A percentile compares a stretch with the other conserved stretches of the same genome.
Conservation (phyloP, 2,888 invertebrate genomes). For the Oxytorus armatus region DNA sequence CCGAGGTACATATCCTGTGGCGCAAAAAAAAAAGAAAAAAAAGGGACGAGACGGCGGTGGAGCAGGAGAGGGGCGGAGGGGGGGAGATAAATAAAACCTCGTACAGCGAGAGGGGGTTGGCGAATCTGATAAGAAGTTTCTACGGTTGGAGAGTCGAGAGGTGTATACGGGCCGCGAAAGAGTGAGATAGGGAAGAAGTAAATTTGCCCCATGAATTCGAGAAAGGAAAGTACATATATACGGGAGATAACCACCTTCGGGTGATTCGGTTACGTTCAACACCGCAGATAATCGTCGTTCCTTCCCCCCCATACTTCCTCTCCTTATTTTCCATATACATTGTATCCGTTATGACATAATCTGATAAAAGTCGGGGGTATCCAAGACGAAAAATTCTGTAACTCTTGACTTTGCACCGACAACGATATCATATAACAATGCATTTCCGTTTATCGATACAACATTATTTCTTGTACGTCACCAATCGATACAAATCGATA, state of each 20-base stretch:
- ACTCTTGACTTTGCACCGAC: too few relatives aligned
- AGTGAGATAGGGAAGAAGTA: slow-evolving; percentile 12
- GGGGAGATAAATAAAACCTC: slow-evolving; percentile 31
- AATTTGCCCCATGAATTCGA: slow-evolving; percentile 41
- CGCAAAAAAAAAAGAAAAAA: slow-evolving; percentile 29
- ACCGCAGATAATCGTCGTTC: slow-evolving; percentile 43
- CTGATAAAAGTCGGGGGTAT: too few relatives aligned
- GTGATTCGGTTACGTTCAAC: slow-evolving; percentile 51
- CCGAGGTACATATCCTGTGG: slow-evolving; percentile 59
- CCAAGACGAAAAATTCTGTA: too few relatives aligned
- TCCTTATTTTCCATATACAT: not conserved
- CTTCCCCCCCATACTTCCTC: not conserved
- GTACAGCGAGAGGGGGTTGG: slow-evolving; percentile 50
- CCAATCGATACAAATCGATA: slow-evolving; percentile 28
- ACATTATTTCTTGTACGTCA: slow-evolving; percentile 34
- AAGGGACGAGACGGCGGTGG: too few relatives aligned
- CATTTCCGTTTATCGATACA: slow-evolving; percentile 18
- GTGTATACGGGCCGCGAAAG: slow-evolving; percentile 23
- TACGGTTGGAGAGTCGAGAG: slow-evolving; percentile 55
- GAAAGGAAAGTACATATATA: slow-evolving; percentile 24
- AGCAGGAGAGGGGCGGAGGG: not conserved
- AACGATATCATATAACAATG: slow-evolving; percentile 6
- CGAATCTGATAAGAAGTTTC: slow-evolving; percentile 66
- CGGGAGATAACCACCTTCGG: not conserved
- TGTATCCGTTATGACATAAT: too few relatives aligned